Evolutionary conservation across 53 echinoderm and acorn worm genomes (phyloP).

Genomic region (Hippasteria phrygiana): DNA sequence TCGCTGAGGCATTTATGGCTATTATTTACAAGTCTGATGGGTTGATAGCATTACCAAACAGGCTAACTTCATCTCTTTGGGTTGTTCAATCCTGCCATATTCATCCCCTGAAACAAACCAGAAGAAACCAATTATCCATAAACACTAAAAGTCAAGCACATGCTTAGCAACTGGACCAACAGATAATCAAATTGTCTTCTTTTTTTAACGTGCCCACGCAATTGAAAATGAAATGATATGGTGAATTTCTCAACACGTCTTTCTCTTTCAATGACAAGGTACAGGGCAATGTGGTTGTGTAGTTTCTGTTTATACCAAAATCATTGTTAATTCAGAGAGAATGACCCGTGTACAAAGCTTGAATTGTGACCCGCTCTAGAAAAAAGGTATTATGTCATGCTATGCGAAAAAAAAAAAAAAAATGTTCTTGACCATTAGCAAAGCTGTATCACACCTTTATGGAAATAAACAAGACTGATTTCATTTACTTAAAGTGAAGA

Average conservation of each 20-base stretch:
- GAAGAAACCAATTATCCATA: not conserved
- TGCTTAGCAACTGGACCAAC: not conserved
- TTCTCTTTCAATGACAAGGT: not conserved
- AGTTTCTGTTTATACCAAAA: not conserved
- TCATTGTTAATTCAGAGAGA: too few relatives aligned
- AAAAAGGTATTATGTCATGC: too few relatives aligned
- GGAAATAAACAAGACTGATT: too few relatives aligned
- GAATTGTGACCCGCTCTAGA: too few relatives aligned
- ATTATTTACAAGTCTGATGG: too few relatives aligned
- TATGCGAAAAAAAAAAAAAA: too few relatives aligned
- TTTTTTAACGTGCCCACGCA: not conserved
- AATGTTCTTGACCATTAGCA: too few relatives aligned
- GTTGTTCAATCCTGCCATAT: conserved; percentile 77
- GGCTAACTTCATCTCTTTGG: conserved; percentile 64
- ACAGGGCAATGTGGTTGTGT: not conserved
- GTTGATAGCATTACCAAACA: too few relatives aligned
- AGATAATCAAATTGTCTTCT: not conserved
- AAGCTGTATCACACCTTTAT: too few relatives aligned
- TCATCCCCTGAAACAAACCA: conserved; percentile 71
- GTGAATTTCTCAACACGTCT: not conserved
- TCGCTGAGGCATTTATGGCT: too few relatives aligned
- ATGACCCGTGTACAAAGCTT: too few relatives aligned
- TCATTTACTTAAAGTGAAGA: too few relatives aligned
- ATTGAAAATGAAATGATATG: not conserved
- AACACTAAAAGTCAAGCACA: not conserved